A percentile compares a stretch with the other conserved stretches of the same genome.
Conservation (phyloP, 2,113 vertebrate genomes). For the Probosciger aterrimus region DNA sequence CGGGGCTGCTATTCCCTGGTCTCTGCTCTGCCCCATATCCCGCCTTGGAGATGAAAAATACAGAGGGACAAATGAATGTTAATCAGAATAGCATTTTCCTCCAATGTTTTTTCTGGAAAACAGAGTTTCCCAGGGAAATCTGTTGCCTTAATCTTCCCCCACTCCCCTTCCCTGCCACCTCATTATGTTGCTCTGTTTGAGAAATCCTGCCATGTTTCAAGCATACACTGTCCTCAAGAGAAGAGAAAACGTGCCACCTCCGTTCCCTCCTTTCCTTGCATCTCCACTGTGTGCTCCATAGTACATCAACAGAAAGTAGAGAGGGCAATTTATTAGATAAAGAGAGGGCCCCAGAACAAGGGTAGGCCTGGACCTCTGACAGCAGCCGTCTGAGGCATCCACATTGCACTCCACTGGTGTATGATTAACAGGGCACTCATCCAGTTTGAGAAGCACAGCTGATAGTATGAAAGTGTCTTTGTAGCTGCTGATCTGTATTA, state of each 20-base stretch:
- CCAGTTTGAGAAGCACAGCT: background rate
- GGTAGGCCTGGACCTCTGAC: background rate
- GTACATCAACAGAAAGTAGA: background rate
- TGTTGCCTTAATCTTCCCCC: background rate
- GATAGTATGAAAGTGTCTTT: background rate
- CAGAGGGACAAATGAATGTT: background rate
- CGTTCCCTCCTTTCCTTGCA: background rate
- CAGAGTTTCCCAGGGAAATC: background rate
- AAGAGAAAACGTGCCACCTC: background rate
- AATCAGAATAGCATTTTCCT: background rate
- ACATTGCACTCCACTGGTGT: accelerated
- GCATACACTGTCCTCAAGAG: background rate
- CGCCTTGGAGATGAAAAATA: background rate
- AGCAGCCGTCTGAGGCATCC: background rate
- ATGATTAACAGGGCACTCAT: background rate
- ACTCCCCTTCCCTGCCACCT: background rate
- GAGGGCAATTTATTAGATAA: background rate
- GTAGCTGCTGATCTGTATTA: background rate
- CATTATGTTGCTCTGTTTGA: background rate
- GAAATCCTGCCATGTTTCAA: background rate
- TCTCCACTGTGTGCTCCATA: background rate
- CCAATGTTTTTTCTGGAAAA: background rate
- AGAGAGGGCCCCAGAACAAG: accelerated
- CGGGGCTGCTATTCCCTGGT: background rate
- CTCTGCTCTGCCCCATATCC: constrained; percentile 15